A percentile compares a stretch with the other conserved stretches of the same genome.
phyloP scores from a whole-genome alignment of 2,888 invertebrate genomes.

The Euplagia quadripunctaria region DNA sequence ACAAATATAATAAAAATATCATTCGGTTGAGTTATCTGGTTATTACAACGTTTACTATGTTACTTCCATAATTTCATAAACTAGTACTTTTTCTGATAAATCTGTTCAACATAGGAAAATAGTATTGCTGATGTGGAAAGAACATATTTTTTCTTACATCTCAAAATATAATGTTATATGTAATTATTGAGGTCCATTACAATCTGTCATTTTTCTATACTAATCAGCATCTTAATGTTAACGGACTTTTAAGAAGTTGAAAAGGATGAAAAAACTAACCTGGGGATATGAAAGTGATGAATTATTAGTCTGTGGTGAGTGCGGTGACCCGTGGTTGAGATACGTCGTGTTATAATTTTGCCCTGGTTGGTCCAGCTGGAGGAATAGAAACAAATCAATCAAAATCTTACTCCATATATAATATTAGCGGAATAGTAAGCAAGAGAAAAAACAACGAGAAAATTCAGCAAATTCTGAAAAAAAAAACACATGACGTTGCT shows the following conservation, averaged over 20 bases:
- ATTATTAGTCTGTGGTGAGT: conserved; percentile 80
- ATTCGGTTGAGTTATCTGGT: background rate
- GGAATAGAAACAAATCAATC: conserved; percentile 42
- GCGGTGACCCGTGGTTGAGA: conserved; percentile 82
- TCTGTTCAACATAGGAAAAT: background rate
- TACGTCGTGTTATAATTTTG: conserved; percentile 80
- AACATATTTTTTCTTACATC: too few species aligned
- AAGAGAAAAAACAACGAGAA: conserved; percentile 60
- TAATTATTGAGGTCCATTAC: too few species aligned
- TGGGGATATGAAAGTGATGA: conserved; percentile 81
- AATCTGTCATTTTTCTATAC: background rate
- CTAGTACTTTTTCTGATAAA: background rate
- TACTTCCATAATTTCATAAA: background rate
- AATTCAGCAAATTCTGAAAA: conserved; percentile 65
- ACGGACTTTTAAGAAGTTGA: background rate
- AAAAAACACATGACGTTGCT: conserved; percentile 51
- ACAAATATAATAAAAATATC: background rate
- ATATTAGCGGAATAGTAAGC: conserved; percentile 51
- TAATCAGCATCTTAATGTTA: background rate
- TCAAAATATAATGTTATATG: too few species aligned
- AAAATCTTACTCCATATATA: conserved; percentile 28
- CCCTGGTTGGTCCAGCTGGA: conserved; percentile 79
- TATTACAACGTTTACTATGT: background rate
- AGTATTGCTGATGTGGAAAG: background rate
- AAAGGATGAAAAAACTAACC: conserved; percentile 55